Percentiles rank a stretch among this genome's conserved stretches.
These are phyloP conservation scores for Drosophila atripex DNA, from an alignment of 2,888 invertebrate species.

Conservation along the genomic window DNA sequence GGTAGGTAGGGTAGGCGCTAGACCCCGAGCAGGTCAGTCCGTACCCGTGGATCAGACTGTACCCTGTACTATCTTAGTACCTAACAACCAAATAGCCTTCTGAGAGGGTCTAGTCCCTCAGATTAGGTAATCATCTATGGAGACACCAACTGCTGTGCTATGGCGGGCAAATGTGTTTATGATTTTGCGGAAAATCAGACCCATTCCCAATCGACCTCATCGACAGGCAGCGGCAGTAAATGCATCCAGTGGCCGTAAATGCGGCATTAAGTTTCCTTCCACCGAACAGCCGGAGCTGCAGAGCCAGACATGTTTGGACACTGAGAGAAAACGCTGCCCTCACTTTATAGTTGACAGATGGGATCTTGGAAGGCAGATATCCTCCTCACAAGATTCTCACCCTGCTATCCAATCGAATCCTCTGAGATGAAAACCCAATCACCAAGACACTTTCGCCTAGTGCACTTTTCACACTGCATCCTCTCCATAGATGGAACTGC, in stretches of 20 bases:
- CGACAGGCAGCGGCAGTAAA: conserved; percentile 29
- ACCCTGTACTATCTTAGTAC: conserved; percentile 10
- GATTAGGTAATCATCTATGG: conserved; percentile 64
- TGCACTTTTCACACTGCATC: conserved; percentile 25
- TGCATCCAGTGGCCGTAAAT: conserved; percentile 23
- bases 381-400: not conserved
- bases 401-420: not conserved
- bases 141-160: not conserved
- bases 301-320: conserved; percentile 5
- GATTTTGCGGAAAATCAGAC: conserved; percentile 69
- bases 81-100: not conserved
- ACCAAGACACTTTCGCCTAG: conserved; percentile 13
- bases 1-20: conserved; percentile 16
- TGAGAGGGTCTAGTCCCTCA: conserved; percentile 51
- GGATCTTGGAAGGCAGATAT: not conserved
- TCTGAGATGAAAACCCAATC: not conserved
- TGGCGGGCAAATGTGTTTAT: conserved; percentile 57
- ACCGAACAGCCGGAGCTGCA: conserved; percentile 30
- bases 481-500: conserved; percentile 34
- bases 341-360: too few relatives aligned
- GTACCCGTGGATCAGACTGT: conserved; percentile 18
- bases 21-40: not conserved
- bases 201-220: conserved; percentile 44
- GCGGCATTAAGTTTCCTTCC: conserved; percentile 32
- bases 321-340: conserved; percentile 3